Percentiles rank a stretch among this genome's conserved stretches.
Evolutionary conservation across 2,888 invertebrate genomes (phyloP).

Genomic region (Sussaba pulchella): DNA sequence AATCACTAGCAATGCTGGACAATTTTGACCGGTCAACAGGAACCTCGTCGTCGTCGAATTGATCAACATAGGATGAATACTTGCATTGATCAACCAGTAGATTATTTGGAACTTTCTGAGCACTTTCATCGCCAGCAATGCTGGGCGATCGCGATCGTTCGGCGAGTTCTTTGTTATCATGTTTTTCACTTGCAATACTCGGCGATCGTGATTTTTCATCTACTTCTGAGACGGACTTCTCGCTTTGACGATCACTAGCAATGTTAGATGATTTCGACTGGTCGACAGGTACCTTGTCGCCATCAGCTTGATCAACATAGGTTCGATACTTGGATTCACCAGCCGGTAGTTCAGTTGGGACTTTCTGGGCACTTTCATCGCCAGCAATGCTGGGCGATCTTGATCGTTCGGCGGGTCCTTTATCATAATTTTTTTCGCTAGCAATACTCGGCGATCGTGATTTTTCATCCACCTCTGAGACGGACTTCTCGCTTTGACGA

Average conservation of each 20-base stretch:
- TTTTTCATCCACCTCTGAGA: constrained; percentile 28
- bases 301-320: constrained; percentile 15
- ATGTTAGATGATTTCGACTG: constrained; percentile 65
- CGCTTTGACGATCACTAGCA: constrained; percentile 25
- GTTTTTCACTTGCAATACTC: constrained; percentile 40
- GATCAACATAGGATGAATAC: constrained; percentile 52
- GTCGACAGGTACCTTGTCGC: constrained; percentile 27
- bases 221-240: constrained; percentile 1
- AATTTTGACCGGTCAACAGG: constrained; percentile 56
- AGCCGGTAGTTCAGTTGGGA: background rate
- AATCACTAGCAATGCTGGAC: constrained; percentile 53
- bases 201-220: constrained; percentile 52
- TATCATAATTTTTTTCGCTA: constrained; percentile 37
- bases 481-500: constrained; percentile 36
- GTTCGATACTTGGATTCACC: constrained; percentile 28
- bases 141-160: constrained; percentile 33
- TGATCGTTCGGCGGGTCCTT: constrained; percentile 12
- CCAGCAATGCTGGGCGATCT: constrained; percentile 25
- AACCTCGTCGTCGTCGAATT: background rate
- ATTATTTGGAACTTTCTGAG: constrained; percentile 35
- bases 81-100: constrained; percentile 48
- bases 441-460: background rate
- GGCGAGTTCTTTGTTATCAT: background rate
- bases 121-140: constrained; percentile 18
- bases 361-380: constrained; percentile 52